Percentiles rank a stretch among this genome's conserved stretches.
Evolutionary conservation across 1,140 invertebrate genomes (phyloP).

Genomic region (Diorhabda carinulata): DNA sequence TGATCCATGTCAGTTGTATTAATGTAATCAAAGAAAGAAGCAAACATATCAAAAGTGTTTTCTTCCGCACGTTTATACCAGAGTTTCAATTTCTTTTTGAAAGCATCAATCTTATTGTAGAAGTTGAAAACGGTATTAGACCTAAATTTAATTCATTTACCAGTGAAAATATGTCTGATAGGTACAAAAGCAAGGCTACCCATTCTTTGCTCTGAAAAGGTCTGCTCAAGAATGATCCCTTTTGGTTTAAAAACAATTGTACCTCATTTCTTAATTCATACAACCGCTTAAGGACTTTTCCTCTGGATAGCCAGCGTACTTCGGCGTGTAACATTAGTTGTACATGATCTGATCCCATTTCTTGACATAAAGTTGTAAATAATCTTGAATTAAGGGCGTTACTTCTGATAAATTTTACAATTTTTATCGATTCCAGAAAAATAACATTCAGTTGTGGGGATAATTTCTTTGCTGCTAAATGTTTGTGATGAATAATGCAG

Average conservation of each 20-base stretch:
- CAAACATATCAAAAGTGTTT: neutral
- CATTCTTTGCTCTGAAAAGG: conserved; percentile 15
- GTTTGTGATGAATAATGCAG: conserved; percentile 15
- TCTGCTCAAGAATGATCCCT: conserved; percentile 6
- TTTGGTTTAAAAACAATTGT: conserved; percentile 8
- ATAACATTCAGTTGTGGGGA: conserved; percentile 4
- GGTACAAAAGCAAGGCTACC: conserved; percentile 16
- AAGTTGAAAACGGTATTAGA: conserved; percentile 13
- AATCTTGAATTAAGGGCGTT: conserved; percentile 8
- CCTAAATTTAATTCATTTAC: conserved; percentile 15
- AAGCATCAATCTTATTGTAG: conserved; percentile 3
- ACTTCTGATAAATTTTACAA: conserved; percentile 18
- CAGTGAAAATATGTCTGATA: conserved; percentile 17
- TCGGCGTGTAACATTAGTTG: conserved; percentile 15
- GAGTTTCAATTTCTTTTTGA: conserved; percentile 9
- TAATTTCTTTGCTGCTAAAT: conserved; percentile 8
- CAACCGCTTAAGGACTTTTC: conserved; percentile 13
- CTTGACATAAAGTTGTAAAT: conserved; percentile 14
- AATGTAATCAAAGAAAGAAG: conserved; percentile 2
- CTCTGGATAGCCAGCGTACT: conserved; percentile 22
- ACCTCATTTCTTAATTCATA: conserved; percentile 16
- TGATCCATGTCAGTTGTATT: conserved; percentile 6
- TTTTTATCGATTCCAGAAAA: conserved; percentile 6
- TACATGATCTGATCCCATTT: conserved; percentile 17
- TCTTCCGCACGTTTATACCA: conserved; percentile 8